Evolutionary conservation across 2,888 invertebrate genomes (phyloP), one percentile per base, ranked within the genome.

Genomic region (Polietes domitor): DNA sequence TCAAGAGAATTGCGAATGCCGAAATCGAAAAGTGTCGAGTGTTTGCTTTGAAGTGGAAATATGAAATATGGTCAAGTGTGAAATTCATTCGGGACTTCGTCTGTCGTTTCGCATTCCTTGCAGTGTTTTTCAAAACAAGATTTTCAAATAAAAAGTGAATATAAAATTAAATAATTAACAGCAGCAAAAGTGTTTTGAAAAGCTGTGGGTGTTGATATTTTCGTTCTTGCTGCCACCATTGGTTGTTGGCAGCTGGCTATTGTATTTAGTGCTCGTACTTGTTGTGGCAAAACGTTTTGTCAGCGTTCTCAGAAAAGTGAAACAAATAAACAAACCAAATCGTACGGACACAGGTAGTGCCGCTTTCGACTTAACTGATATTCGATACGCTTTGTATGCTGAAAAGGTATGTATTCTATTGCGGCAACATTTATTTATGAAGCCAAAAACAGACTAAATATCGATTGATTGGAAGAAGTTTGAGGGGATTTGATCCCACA

Each of bases 201-300:
- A 74, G 17, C 53, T 26, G 83, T 83, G 83, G 83, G 83, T 77
- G 83, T 83, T 80, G 61, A 43, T 73, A 73, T 68, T 79, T 83
- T 55, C 58, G 61, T 82, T n/a, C 21, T 50, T 58, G 4, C 26
- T 58, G 58, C 58, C 26, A n/a, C 47, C 2, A 47, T 47, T 47
- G 47, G 68, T 68, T 41, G 68, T 63, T 37, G 41, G 4, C 43
- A 21, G 28, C 68, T 43, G 41, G 28, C 68, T 43, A 43, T 68
- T 17, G n/a, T n/a, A 47, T 7, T 47, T 47, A 15, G 47, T n/a
- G 47, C 4, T 47, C 1, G 47, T 47, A n/a, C 47, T 37, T 37
- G 12, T 37, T 43, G 41, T 43, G 43, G 24, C 41, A 24, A 37
- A 53, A 73, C 7, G 65, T 73, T 83, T 74, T 74, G 80, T 70